Base-by-base conservation (phyloP, 2,888 invertebrate species). In the Hydrotaea diabolus region DNA sequence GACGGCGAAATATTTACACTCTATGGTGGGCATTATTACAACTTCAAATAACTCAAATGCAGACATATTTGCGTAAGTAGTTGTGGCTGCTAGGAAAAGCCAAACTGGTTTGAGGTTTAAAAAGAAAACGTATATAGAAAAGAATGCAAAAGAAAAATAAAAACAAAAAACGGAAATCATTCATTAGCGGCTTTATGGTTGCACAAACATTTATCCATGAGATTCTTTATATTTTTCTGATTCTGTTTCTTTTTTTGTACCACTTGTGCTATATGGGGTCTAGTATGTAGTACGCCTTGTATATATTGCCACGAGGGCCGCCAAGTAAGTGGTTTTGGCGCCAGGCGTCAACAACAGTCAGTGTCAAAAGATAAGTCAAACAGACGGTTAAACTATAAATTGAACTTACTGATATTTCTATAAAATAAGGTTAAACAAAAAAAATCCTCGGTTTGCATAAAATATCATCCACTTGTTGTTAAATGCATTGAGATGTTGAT, bases 131-230 rank as follows among this genome's bases (percentile, higher is more conserved):
- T 9, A 21, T 8, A 57, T 2, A 8, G 59, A 15, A 59, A 59
- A 23, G 3, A 59, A 57, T 57, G 7, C 23, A 57, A 53, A n/a
- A 39, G 26, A 13, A 13, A n/a, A 3, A 39, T 4, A 39, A 39
- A 49, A 49, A 49, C 15, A 19, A 39, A 46, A 71, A 71, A 59
- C 77, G 77, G 77, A 77, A 59, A 77, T 77, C 69, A 71, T 77
- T 71, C 77, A 77, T 77, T 77, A 77, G 31, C 23, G 66, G 57
- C 23, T 71, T 55, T 36, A 13, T 36, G 55, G 4, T 13, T 36
- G 21, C 36, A 55, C 53, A 31, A 21, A 19, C 23, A 59, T 59
- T 59, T 59, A 59, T 26, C 59, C 59, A 59, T 23, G 7, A 15
- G 26, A 23, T 59, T 26, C 23, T 23, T 59, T 23, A 21, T 13